Evolutionary conservation across 1,140 invertebrate species (phyloP), one percentile per base, ranked within the genome.

Genomic region (Parasteatoda tepidariorum): DNA sequence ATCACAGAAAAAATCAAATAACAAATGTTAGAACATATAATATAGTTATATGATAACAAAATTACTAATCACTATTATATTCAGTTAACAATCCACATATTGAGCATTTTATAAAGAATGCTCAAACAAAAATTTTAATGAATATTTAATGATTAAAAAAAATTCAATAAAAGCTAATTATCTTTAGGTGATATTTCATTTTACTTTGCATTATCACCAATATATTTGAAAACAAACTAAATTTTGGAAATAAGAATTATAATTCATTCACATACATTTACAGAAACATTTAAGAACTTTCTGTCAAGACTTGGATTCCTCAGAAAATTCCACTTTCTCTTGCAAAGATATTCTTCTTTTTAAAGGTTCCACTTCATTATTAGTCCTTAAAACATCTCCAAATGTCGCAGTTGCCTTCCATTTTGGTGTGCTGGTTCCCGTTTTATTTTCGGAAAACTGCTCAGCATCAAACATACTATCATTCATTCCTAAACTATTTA

Each of bases 401-500:
- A 84, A 75, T 0, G 71, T 84, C 1, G 61, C 71, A 38, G 71
- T 68, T 3, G 73, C 71, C 7, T 84, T 76, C 81, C 81, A 83
- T 11, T 67, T 48, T 24, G 71, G 41, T 24, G 41, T 18, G 31
- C 18, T 62, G 5, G 59, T 6, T 48, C 59, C 73, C 0, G 62
- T 3, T 70, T 76, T 68, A 22, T 68, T 41, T 24, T 5, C 11
- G 2, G 71, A 38, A 18, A 76, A 59, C 4, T 76, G 71, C 30
- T 84, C 83, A 61, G 68, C 68, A 2, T 66, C 83, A 61, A 76
- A 84, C 2, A 84, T n/a, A 61, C 59, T 84, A 4, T 85, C 84
- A 59, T 81, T 85, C 54, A 85, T 86, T 3, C 87, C 86, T n/a
- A 91, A 86, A 84, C 87, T 89, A 24, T 88, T 86, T 6, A 90